Base-by-base conservation (phyloP, 1,140 invertebrate species). In the Ceratina calcarata region DNA sequence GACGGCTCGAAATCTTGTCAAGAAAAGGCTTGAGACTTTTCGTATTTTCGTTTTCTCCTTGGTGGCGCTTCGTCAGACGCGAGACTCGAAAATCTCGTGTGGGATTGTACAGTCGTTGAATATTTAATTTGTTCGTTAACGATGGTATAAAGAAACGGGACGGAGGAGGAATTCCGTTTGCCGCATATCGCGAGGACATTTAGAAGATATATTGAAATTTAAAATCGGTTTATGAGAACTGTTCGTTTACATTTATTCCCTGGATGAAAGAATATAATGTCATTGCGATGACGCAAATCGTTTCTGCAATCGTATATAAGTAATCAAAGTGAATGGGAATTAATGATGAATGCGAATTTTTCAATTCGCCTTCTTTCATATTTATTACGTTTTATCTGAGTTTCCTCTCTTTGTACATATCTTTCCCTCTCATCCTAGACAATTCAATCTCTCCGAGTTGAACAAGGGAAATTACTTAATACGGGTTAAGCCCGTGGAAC, bases 391-490 rank as follows among this genome's bases (percentile, higher is more conserved):
- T n/a, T 53, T 15, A 22, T 53, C 51, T 55, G 15, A 18, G 3
- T 27, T 18, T 12, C 18, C 4, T 7, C 20, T 37, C 69, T 0
- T 15, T 16, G 18, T 27, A 15, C 16, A 4, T 15, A 45, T 45
- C 55, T 45, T n/a, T 49, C 37, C n/a, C 6, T 15, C 32, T 18
- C 16, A 27, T 66, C 51, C n/a, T 27, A 13, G 13, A 60, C 65
- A 49, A 69, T 76, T 69, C 74, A 51, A 27, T 60, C 51, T 57
- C 53, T 10, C 60, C 6, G 8, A 27, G 18, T 27, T 49, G 74
- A 62, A 62, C 45, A 16, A 15, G 7, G n/a, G 67, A 78, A 78
- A 62, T 70, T 70, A 78, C 67, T 78, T 71, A 53, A 53, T 78
- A 51, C 57, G 27, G 7, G 68, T 22, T 70, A 70, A 62, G 62